These are phyloP conservation scores for Oscarella lobularis DNA, from an alignment of 37 sponge, comb jelly and placozoan genomes.

Conservation along the genomic window DNA sequence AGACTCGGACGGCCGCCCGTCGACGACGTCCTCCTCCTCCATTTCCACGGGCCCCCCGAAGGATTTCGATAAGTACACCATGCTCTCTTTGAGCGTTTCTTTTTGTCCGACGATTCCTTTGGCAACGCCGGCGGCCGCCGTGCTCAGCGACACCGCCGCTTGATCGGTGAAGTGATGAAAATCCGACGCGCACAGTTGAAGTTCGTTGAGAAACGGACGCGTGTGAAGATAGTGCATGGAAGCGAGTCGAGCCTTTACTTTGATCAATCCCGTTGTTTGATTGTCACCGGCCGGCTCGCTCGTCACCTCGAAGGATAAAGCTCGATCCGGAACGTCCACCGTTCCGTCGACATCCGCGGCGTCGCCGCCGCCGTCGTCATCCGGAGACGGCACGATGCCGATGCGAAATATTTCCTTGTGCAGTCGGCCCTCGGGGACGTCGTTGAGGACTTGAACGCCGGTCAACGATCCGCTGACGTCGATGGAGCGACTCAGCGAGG, in stretches of 20 bases:
- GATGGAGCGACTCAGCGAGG: not conserved
- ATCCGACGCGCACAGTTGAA: conserved; percentile 57
- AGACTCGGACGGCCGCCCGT: not conserved
- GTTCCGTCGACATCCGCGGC: too few relatives aligned
- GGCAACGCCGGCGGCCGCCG: conserved; percentile 78
- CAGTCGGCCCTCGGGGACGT: not conserved
- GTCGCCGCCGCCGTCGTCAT: not conserved
- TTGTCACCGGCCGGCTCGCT: not conserved
- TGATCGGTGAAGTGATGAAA: conserved; percentile 28
- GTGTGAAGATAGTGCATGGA: conserved; percentile 75
- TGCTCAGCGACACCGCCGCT: conserved; percentile 29
- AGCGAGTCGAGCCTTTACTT: conserved; percentile 38
- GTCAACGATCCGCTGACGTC: not conserved
- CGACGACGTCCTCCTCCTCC: conserved; percentile 3
- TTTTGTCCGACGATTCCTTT: conserved; percentile 43
- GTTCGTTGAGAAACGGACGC: conserved; percentile 43
- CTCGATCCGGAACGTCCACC: not conserved
- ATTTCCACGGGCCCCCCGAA: conserved; percentile 1
- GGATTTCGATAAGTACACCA: conserved; percentile 28
- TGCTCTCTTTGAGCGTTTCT: conserved; percentile 23
- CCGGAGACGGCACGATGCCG: not conserved
- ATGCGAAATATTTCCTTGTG: not conserved
- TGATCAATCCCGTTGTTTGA: not conserved
- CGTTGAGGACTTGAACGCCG: not conserved
- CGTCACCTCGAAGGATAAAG: not conserved